These are phyloP conservation scores for Hyperoplus immaculatus DNA, from an alignment of 2,797 vertebrate genomes.

Conservation along the genomic window DNA sequence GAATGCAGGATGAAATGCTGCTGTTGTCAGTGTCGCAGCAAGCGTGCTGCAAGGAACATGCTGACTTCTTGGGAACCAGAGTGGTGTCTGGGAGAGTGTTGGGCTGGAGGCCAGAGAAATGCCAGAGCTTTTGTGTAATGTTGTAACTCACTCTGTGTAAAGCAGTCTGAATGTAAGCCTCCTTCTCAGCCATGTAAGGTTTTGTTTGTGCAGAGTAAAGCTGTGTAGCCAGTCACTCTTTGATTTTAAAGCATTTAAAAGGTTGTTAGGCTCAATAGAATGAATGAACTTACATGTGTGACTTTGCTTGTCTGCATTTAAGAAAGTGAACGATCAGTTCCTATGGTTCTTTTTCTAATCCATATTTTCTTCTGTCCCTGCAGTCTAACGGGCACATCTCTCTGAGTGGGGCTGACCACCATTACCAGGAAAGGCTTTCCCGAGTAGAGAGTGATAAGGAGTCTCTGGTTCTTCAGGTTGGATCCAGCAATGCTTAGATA, in stretches of 20 bases:
- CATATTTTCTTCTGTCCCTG: constrained; percentile 5
- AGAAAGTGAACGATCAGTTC: background rate
- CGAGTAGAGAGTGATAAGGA: constrained; percentile 97
- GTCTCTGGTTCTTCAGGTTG: constrained; percentile 96
- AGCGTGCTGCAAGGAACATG: constrained; percentile 41
- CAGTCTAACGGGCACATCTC: constrained; percentile 96
- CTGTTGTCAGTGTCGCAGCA: constrained; percentile 51
- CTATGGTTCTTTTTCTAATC: constrained; percentile 9
- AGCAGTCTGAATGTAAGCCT: constrained; percentile 49
- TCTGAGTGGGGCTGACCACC: constrained; percentile 89
- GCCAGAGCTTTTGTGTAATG: constrained; percentile 75
- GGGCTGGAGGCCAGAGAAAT: constrained; percentile 73
- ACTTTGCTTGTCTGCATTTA: background rate
- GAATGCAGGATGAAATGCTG: constrained; percentile 45
- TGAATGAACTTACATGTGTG: background rate
- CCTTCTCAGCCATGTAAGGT: constrained; percentile 73
- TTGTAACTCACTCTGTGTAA: constrained; percentile 62
- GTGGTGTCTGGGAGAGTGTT: constrained; percentile 48
- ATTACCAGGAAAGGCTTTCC: constrained; percentile 94
- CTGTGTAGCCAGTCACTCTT: constrained; percentile 12
- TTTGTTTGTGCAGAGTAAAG: constrained; percentile 62
- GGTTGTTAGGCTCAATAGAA: background rate
- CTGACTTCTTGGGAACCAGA: constrained; percentile 53
- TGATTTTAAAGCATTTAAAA: constrained; percentile 22
- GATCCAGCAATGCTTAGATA: background rate